A percentile compares a stretch with the other conserved stretches of the same genome.
Conservation (phyloP, 2,113 vertebrate genomes). For the Crypturellus undulatus region DNA sequence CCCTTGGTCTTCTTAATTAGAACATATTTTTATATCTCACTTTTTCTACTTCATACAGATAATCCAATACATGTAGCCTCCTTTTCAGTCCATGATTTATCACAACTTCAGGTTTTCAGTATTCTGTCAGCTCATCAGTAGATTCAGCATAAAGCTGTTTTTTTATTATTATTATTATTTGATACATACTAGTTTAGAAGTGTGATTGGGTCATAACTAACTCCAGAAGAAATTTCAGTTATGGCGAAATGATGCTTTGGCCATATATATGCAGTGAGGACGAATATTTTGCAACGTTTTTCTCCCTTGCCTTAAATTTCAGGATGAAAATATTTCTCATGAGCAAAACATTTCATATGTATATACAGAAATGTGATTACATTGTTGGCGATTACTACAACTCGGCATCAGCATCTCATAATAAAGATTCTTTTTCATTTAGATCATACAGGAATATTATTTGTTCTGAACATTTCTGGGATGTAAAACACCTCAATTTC, state of each 20-base stretch:
- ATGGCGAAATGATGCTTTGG: background rate
- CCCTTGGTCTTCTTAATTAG: slow-evolving; percentile 73
- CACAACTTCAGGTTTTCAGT: background rate
- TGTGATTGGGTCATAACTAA: background rate
- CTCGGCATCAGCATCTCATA: background rate
- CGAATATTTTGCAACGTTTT: accelerated
- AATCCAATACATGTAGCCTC: background rate
- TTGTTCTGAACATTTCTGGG: background rate
- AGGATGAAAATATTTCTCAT: background rate
- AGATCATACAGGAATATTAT: background rate
- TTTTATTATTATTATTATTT: background rate
- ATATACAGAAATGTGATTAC: background rate
- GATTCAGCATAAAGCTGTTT: background rate
- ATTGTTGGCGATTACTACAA: accelerated
- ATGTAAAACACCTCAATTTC: background rate
- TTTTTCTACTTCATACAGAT: slow-evolving; percentile 47
- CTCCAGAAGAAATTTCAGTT: background rate
- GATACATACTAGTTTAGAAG: background rate
- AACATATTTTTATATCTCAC: slow-evolving; percentile 56
- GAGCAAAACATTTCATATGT: background rate
- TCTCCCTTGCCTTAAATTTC: background rate
- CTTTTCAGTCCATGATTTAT: background rate
- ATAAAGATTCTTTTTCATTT: background rate
- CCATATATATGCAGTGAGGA: background rate
- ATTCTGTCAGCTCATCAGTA: background rate